These are phyloP conservation scores for Oasisia sp. DNA, from an alignment of 2,888 invertebrate species.

Conservation along the genomic window DNA sequence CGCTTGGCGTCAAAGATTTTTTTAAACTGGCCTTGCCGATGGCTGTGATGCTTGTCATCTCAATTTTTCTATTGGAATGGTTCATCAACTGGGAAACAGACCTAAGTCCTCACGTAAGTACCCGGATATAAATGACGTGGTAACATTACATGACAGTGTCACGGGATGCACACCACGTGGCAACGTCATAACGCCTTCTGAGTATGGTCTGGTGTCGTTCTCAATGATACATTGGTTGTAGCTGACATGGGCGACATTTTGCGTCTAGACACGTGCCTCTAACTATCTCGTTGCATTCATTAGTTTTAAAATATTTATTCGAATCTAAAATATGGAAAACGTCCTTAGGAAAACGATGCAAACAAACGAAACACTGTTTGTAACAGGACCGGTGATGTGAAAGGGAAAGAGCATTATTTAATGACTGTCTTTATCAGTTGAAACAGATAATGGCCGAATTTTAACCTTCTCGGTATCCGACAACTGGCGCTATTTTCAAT, in stretches of 20 bases:
- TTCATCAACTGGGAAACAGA: conserved; percentile 52
- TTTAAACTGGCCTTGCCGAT: conserved; percentile 51
- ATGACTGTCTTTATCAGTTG: not conserved
- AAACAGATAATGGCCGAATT: not conserved
- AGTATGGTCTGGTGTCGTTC: too few species aligned
- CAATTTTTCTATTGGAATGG: conserved; percentile 49
- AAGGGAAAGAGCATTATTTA: not conserved
- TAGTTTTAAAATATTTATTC: too few species aligned
- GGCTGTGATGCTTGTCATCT: conserved; percentile 42
- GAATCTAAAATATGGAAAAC: too few species aligned
- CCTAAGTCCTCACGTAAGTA: conserved; percentile 38
- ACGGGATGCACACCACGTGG: not conserved
- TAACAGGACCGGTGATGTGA: not conserved
- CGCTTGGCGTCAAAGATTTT: conserved; percentile 47
- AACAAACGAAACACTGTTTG: not conserved
- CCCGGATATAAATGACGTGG: not conserved
- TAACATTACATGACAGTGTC: not conserved
- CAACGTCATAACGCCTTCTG: not conserved
- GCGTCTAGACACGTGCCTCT: too few species aligned
- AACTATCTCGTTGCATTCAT: too few species aligned
- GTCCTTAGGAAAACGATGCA: too few species aligned
- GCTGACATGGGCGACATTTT: too few species aligned
- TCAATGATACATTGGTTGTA: too few species aligned
- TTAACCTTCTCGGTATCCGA: too few species aligned
- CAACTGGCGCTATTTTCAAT: not conserved